These are phyloP conservation scores for Etheostoma spectabile DNA, from an alignment of 2,113 vertebrate species.

Conservation along the genomic window DNA sequence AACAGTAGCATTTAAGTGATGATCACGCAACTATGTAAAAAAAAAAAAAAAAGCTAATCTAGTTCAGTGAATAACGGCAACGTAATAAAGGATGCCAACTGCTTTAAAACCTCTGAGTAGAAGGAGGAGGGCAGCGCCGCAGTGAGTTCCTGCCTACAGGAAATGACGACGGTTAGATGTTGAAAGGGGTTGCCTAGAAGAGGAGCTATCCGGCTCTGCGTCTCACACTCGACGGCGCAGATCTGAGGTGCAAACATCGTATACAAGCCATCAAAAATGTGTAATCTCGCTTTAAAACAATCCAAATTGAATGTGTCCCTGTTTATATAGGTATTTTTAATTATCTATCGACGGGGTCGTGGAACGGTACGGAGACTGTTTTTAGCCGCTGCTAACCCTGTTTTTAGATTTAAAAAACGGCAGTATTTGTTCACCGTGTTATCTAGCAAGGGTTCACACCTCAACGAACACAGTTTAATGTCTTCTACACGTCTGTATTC, in stretches of 20 bases:
- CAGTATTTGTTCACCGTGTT: not conserved
- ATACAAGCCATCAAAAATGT: not conserved
- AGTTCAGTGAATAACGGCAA: no score
- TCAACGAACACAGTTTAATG: not conserved
- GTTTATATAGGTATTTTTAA: accelerated
- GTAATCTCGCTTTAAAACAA: constrained; percentile 1
- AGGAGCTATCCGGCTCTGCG: constrained; percentile 46
- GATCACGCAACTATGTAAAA: no score
- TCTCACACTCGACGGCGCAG: constrained; percentile 24
- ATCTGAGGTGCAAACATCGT: no score
- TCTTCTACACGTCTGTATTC: no score
- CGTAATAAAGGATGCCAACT: not conserved
- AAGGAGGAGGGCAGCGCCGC: constrained; percentile 9
- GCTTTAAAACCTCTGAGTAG: not conserved
- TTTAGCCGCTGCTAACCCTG: not conserved
- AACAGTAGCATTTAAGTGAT: no score
- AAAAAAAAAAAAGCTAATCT: no score
- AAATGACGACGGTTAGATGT: constrained; percentile 56
- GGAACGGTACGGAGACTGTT: not conserved
- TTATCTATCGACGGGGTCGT: no score
- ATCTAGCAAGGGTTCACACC: not conserved
- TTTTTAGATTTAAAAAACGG: constrained; percentile 20
- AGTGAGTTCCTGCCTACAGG: constrained; percentile 41
- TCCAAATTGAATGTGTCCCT: not conserved
- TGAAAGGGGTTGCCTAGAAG: constrained; percentile 31